Evolutionary conservation across 1,140 invertebrate species (phyloP).

Genomic region (Neodiprion pinetum): DNA sequence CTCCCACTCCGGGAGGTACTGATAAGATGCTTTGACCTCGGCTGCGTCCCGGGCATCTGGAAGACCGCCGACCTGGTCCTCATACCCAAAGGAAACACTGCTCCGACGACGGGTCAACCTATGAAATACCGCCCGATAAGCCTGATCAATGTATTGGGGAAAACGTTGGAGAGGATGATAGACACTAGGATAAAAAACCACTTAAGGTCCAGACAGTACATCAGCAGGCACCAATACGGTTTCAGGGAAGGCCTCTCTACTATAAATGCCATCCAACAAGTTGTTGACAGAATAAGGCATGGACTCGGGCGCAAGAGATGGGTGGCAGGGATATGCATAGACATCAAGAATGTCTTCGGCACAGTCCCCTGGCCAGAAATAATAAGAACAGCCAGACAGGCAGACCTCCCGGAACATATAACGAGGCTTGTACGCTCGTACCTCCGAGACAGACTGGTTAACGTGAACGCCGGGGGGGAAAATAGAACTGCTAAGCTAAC

Average conservation of each 20-base stretch:
- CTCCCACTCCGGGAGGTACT: background rate
- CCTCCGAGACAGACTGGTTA: background rate
- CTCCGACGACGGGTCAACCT: background rate
- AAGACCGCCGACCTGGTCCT: slow-evolving; percentile 17
- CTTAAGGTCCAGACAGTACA: background rate
- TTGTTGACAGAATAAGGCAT: background rate
- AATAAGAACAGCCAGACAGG: no score
- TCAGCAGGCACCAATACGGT: background rate
- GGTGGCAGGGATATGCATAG: background rate
- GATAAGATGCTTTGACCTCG: slow-evolving; percentile 4
- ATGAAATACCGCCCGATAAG: background rate
- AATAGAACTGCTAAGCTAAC: background rate
- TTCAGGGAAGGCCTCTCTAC: background rate
- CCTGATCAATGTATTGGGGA: no score
- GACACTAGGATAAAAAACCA: no score
- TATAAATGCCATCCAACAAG: background rate
- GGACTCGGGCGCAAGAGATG: background rate
- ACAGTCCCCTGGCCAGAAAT: background rate
- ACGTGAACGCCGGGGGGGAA: no score
- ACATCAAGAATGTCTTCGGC: background rate
- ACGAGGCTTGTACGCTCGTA: background rate
- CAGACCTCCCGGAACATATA: background rate
- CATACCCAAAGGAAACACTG: background rate
- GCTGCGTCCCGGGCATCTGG: slow-evolving; percentile 11
- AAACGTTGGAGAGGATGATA: no score